Evolutionary conservation across 2,797 vertebrate species (phyloP), one percentile per base, ranked within the genome.

Genomic region (Arctocebus calabarensis): DNA sequence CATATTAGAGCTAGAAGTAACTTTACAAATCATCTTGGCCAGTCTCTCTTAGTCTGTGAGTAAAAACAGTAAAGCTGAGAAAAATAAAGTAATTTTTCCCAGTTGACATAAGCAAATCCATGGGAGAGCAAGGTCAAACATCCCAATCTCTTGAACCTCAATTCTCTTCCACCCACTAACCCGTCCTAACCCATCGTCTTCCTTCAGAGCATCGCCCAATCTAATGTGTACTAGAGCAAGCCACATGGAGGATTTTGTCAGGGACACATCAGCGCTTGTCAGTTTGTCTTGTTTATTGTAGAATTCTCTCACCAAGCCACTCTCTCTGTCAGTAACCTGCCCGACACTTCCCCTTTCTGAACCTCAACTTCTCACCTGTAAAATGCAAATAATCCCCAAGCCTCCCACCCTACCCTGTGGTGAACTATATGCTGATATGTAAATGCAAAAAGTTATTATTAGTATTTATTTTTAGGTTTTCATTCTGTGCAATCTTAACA

Each of bases 191-290:
- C 1, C 16, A 23, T 29, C 22, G 14, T n/a, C 43, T 64, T 78
- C 57, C 25, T 0, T 5, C 34, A 11, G 3, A 37, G 16, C 2
- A 10, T 10, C 1, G 1, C 55, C 43, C 32, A 12, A 10, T 2
- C 22, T 61, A 1, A 3, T 0, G 2, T 12, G 5, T 40, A 48
- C n/a, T 43, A 32, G 57, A 79, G 43, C 7, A 37, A 17, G 11
- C 48, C 64, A 40, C 1, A 27, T 7, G 3, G 25, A 74, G 37
- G 20, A 79, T 27, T 16, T 37, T n/a, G 2, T 73, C n/a, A 83
- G 23, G 43, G 43, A 45, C 45, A 22, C n/a, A 20, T 52, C 22
- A 4, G 52, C 1, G 19, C 16, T 9, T 57, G 19, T 20, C n/a
- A 83, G 6, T 16, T 11, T 34, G 3, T 25, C 77, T 34, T 27